A percentile compares a stretch with the other conserved stretches of the same genome.
These are phyloP conservation scores for Nettapus auritus DNA, from an alignment of 2,113 vertebrate species.

Conservation along the genomic window DNA sequence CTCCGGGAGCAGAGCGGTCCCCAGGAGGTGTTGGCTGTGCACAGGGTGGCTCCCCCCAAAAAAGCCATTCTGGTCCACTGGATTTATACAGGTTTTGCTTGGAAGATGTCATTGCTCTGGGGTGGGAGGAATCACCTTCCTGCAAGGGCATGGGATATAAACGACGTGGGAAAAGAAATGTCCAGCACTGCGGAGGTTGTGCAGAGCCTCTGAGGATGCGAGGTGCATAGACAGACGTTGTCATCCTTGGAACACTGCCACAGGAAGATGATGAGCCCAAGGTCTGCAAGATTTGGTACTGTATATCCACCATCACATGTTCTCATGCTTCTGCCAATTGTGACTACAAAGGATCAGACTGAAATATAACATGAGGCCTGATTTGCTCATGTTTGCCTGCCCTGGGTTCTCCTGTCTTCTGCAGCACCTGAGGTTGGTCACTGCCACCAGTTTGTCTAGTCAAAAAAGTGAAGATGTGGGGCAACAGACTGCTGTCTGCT, in stretches of 20 bases:
- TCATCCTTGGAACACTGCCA: not conserved
- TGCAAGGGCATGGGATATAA: not conserved
- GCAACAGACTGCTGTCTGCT: not conserved
- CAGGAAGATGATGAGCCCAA: not conserved
- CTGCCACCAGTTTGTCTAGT: not conserved
- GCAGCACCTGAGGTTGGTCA: not conserved
- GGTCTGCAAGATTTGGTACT: not conserved
- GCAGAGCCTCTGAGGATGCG: not conserved
- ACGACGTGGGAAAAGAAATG: accelerated
- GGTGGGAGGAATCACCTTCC: not conserved
- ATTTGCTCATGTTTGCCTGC: not conserved
- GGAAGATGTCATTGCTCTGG: not conserved
- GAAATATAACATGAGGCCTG: not conserved
- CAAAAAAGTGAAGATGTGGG: accelerated
- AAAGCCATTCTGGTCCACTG: not conserved
- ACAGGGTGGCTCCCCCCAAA: not conserved
- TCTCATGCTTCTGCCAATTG: not conserved
- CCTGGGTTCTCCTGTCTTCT: not conserved
- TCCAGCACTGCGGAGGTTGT: accelerated
- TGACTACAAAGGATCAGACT: not conserved
- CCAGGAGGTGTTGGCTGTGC: not conserved
- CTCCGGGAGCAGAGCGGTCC: not conserved
- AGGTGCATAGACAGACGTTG: not conserved
- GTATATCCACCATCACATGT: not conserved
- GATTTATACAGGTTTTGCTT: not conserved